A percentile compares a stretch with the other conserved stretches of the same genome.
Evolutionary conservation across 2,113 vertebrate genomes (phyloP).

Genomic region (Sterrhoptilus dennistouni): DNA sequence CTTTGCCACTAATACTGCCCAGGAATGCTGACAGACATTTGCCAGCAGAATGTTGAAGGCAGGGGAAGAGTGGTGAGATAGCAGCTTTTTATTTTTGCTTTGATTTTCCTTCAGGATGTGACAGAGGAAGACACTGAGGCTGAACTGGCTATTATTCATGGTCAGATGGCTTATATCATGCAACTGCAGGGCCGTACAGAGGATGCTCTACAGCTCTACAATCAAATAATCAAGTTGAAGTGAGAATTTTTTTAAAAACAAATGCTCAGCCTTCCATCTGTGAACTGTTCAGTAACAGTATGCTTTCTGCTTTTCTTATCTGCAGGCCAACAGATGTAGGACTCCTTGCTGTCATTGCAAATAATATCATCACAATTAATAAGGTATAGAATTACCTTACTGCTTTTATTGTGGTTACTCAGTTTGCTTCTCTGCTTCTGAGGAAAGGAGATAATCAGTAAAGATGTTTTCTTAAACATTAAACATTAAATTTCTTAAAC

Average conservation of each 20-base stretch:
- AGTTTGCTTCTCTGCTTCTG: background rate
- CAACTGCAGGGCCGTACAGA: slow-evolving; percentile 91
- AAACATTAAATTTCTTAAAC: background rate
- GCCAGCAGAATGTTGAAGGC: background rate
- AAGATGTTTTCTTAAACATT: background rate
- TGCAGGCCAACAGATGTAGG: slow-evolving; percentile 94
- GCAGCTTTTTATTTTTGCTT: background rate
- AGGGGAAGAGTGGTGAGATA: background rate
- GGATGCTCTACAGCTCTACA: slow-evolving; percentile 95
- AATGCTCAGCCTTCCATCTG: background rate
- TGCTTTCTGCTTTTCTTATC: slow-evolving; percentile 25
- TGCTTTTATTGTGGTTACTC: background rate
- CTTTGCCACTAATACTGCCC: background rate
- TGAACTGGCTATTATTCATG: slow-evolving; percentile 95
- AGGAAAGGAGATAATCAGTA: background rate
- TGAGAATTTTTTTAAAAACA: slow-evolving; percentile 64
- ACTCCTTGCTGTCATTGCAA: slow-evolving; percentile 95
- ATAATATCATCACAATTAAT: slow-evolving; percentile 98
- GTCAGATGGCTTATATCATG: slow-evolving; percentile 96
- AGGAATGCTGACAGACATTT: background rate
- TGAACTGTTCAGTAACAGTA: background rate
- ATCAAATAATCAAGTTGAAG: slow-evolving; percentile 99
- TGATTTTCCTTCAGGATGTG: slow-evolving; percentile 82
- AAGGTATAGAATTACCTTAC: slow-evolving; percentile 79
- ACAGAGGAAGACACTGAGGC: slow-evolving; percentile 93